Conservation (phyloP, 1,140 invertebrate genomes). For the Hyles vespertilio region DNA sequence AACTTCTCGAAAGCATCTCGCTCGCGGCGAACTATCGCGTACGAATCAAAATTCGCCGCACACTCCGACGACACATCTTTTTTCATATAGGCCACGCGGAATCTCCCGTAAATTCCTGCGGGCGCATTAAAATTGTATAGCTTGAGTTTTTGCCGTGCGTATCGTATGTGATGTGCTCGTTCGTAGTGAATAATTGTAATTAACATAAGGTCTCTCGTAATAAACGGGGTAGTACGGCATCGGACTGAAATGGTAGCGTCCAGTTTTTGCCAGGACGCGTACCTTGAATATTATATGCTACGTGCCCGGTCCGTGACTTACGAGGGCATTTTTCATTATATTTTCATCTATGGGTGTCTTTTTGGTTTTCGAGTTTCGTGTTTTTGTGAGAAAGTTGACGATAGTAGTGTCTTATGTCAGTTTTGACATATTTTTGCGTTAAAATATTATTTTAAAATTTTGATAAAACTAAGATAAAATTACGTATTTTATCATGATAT, state of each 20-base stretch:
- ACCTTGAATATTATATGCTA: conserved; percentile 64
- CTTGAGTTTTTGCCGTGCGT: conserved; percentile 47
- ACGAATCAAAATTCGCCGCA: conserved; percentile 46
- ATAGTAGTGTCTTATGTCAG: too few relatives aligned
- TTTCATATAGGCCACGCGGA: conserved; percentile 40
- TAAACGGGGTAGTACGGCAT: conserved; percentile 51
- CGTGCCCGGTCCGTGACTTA: conserved; percentile 37
- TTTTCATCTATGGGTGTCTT: too few relatives aligned
- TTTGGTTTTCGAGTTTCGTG: too few relatives aligned
- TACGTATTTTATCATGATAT: too few relatives aligned
- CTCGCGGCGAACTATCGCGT: too few relatives aligned
- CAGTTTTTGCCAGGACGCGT: conserved; percentile 49
- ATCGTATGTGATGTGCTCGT: conserved; percentile 42
- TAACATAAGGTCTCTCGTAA: conserved; percentile 68
- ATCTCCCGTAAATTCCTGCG: conserved; percentile 58
- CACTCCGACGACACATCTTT: conserved; percentile 40
- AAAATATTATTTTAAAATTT: too few relatives aligned
- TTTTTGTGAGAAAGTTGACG: too few relatives aligned
- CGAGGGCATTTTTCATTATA: conserved; percentile 43
- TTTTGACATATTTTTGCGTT: too few relatives aligned
- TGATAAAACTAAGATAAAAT: too few relatives aligned
- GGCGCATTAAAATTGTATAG: conserved; percentile 69
- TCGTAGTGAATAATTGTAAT: conserved; percentile 59
- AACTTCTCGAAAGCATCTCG: too few relatives aligned
- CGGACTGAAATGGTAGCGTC: conserved; percentile 48